A percentile compares a stretch with the other conserved stretches of the same genome.
These are phyloP conservation scores for Helicoverpa armigera DNA, from an alignment of 1,140 invertebrate species.

Conservation along the genomic window DNA sequence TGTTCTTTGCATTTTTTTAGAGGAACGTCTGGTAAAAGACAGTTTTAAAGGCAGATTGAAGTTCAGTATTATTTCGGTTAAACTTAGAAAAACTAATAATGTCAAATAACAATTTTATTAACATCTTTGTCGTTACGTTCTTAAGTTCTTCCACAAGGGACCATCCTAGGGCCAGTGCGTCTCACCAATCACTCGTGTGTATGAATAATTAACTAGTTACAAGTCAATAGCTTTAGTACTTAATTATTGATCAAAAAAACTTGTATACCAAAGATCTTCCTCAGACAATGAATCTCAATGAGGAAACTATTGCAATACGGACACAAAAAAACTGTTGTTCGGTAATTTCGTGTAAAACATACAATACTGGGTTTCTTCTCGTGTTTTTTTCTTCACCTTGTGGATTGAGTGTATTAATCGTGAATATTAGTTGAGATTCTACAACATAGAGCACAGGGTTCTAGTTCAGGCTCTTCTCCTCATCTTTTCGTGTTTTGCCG, in stretches of 20 bases:
- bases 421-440: background rate
- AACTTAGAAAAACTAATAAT: too few species aligned
- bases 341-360: constrained; percentile 26
- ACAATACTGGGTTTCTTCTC: background rate
- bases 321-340: constrained; percentile 37
- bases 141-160: background rate
- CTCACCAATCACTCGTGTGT: too few species aligned
- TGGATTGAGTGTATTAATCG: background rate
- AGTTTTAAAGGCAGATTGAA: too few species aligned
- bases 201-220: background rate
- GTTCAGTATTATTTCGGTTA: too few species aligned
- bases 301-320: constrained; percentile 35
- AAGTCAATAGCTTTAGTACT: background rate
- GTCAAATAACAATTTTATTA: too few species aligned
- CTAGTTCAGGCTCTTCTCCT: too few species aligned
- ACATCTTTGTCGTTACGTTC: background rate
- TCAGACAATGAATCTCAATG: constrained; percentile 23
- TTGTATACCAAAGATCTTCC: constrained; percentile 17
- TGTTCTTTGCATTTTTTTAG: too few species aligned
- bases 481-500: too few species aligned
- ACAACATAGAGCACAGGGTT: too few species aligned
- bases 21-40: too few species aligned
- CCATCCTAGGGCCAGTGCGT: background rate
- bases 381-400: background rate
- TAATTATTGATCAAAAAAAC: background rate